Evolutionary conservation across 2,113 vertebrate species (phyloP), one percentile per base, ranked within the genome.

Genomic region (Lonchura striata): DNA sequence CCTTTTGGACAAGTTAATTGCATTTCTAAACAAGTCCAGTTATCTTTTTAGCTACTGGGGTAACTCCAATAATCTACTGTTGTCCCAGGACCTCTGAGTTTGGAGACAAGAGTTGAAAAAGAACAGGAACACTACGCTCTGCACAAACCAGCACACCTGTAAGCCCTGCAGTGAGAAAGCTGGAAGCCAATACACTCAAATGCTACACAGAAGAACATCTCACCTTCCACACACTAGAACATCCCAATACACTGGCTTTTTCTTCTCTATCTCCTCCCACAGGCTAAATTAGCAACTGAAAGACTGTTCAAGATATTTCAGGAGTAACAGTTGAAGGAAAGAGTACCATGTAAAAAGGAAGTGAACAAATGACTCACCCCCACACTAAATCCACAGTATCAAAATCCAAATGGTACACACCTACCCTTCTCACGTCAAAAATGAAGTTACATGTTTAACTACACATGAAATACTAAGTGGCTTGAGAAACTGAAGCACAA

Each of bases 401-500:
- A 88, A 92, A 91, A 96, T 86, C 93, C 90, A 86, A 86, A 74
- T 7, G 92, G 74, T 94, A 97, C 91, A 97, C 88, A 93, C 81
- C 92, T 97, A 82, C 88, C 88, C 95, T 96, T 96, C 75, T 95
- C 83, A 93, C 4, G 5, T 91, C 91, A 97, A 97, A 97, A 96
- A 95, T 65, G 65, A 91, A 91, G 50, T 94, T 56, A 93, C 88
- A 92, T 44, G 81, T 94, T 82, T 96, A 95, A 90, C 96, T 97
- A 93, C 71, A 97, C 84, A 95, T 93, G 85, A 94, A 94, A 95
- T 95, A 97, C 72, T 88, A 94, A 91, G 94, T 79, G 92, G 90
- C 92, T 98, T 91, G 88, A 94, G 92, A 86, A 90, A 97, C 95
- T 84, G 95, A 97, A 97, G 92, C 95, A 92, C 69, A 95, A 84